Base-by-base conservation (phyloP, 2,113 vertebrate species). In the Halcyon senegalensis region DNA sequence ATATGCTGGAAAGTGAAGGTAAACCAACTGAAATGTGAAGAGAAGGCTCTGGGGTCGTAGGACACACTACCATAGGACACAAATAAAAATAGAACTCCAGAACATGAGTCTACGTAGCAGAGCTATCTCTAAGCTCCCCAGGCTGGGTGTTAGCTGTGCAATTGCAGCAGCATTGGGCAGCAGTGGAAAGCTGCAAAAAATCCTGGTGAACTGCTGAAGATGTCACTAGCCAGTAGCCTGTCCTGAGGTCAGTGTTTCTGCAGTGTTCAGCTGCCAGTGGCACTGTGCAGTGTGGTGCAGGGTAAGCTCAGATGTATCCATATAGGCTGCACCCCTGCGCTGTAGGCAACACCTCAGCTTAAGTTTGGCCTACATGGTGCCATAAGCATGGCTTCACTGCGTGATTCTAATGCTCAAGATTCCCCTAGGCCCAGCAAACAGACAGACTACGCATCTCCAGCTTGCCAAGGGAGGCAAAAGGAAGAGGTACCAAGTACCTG, bases 401-500 rank as follows among this genome's bases (percentile, higher is more conserved):
- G 1, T 39, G 51, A 56, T 13, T 28, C 4, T 27, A 30, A 39
- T 7, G 13, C 23, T 58, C 1, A 0, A 44, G 9, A 39, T 46
- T 46, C 18, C 28, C 16, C 21, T 44, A 3, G 9, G 20, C 16
- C 30, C 16, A 13, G 25, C 1, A 4, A 69, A 44, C 8, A 85
- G 62, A n/a, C 16, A 18, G 1, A 1, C 2, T 72, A 8, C 13
- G 5, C 17, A 31, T 41, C 58, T 80, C 28, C 46, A 56, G 6
- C 13, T 28, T 70, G 58, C 15, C 16, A 35, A 46, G 7, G 4
- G 19, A 64, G 37, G 13, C 37, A 73, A 59, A 16, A 70, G 4
- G 7, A 76, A 63, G 33, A 68, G 13, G 13, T 60, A 5, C 55
- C 14, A 20, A 5, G 19, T 31, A 48, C 25, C 33, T 51, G 41